Conservation (phyloP, 2,888 invertebrate species). For the Eubasilissa splendida region DNA sequence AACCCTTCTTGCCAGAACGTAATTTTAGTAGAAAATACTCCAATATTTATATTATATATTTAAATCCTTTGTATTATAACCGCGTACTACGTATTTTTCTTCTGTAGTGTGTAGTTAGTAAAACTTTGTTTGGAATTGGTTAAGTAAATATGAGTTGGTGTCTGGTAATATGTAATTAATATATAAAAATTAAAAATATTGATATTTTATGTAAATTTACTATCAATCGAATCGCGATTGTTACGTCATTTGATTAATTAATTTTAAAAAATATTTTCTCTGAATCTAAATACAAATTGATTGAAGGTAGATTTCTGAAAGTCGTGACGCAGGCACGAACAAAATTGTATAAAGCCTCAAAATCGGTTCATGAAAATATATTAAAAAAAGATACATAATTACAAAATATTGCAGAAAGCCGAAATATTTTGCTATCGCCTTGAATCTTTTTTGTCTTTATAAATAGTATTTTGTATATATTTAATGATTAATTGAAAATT, state of each 20-base stretch:
- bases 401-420: too few species aligned
- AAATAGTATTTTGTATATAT: constrained; percentile 18
- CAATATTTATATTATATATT: constrained; percentile 52
- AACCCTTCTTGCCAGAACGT: constrained; percentile 56
- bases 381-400: too few species aligned
- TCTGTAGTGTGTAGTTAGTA: constrained; percentile 41
- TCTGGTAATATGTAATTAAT: constrained; percentile 56
- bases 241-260: background rate
- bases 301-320: too few species aligned
- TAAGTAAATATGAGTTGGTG: constrained; percentile 56
- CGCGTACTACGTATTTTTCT: constrained; percentile 42
- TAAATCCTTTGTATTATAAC: constrained; percentile 55
- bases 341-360: too few species aligned
- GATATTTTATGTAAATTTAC: constrained; percentile 24
- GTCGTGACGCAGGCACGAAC: too few species aligned
- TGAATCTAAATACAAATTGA: too few species aligned
- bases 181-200: constrained; percentile 31
- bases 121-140: constrained; percentile 53
- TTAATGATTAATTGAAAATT: constrained; percentile 8
- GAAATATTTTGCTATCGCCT: too few species aligned
- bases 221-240: background rate
- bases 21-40: constrained; percentile 57
- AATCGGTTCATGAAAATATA: too few species aligned
- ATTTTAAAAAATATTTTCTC: too few species aligned
- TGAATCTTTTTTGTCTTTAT: background rate